Evolutionary conservation across 2,797 vertebrate species (phyloP).

Genomic region (Dicrostonyx torquatus): DNA sequence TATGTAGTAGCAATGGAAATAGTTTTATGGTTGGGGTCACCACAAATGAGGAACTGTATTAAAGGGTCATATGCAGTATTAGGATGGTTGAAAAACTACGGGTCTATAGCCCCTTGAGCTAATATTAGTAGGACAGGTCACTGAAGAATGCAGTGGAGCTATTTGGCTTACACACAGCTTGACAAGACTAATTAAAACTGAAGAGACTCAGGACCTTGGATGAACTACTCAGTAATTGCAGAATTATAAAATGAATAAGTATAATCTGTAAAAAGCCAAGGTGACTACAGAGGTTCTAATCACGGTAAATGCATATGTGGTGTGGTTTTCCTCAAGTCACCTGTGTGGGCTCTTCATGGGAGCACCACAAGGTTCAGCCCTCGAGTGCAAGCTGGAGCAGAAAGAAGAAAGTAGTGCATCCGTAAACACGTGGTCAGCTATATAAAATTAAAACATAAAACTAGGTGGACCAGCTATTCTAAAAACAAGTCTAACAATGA

Average conservation of each 20-base stretch:
- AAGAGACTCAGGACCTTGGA: slow-evolving; percentile 37
- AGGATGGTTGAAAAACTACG: not conserved
- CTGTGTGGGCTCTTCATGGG: not conserved
- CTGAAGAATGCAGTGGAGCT: not conserved
- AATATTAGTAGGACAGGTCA: not conserved
- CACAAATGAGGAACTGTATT: not conserved
- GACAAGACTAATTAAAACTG: slow-evolving; percentile 42
- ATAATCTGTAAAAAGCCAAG: slow-evolving; percentile 57
- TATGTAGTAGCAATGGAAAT: not conserved
- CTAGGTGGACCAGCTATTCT: not conserved
- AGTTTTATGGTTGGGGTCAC: not conserved
- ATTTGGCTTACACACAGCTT: not conserved
- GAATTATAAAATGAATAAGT: slow-evolving; percentile 60
- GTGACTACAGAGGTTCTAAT: slow-evolving; percentile 45
- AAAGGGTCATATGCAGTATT: not conserved
- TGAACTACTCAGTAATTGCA: slow-evolving; percentile 58
- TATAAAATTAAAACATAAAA: slow-evolving; percentile 29
- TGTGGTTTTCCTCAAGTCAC: not conserved
- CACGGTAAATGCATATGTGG: not conserved
- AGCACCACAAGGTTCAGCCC: not conserved
- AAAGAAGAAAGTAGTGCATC: not conserved
- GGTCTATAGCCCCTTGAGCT: not conserved
- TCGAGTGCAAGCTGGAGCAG: not conserved
- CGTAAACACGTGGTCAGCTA: not conserved
- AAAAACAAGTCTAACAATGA: not conserved